These are phyloP conservation scores for Cynaeus angustus DNA, from an alignment of 2,888 invertebrate genomes.

Conservation along the genomic window DNA sequence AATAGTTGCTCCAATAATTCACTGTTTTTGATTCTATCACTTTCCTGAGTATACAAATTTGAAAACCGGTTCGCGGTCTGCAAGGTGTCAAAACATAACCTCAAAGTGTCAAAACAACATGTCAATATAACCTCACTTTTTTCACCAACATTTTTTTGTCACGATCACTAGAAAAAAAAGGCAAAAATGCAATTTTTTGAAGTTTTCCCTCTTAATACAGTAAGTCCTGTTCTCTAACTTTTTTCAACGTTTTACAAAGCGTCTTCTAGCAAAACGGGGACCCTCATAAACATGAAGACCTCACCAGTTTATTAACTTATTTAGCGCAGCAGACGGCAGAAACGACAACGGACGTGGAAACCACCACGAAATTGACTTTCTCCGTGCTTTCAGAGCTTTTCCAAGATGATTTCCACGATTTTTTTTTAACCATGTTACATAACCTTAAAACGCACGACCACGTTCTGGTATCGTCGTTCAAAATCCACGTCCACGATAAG, in stretches of 20 bases:
- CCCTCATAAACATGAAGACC: slow-evolving; percentile 11
- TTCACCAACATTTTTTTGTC: slow-evolving; percentile 3
- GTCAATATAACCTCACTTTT: not conserved
- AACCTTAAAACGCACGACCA: slow-evolving; percentile 20
- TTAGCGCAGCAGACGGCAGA: slow-evolving; percentile 14
- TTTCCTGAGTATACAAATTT: too few species aligned
- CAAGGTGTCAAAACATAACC: not conserved
- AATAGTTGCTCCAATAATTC: slow-evolving; percentile 36
- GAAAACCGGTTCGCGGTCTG: too few species aligned
- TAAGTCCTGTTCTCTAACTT: not conserved
- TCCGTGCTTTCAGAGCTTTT: slow-evolving; percentile 5
- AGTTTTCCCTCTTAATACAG: not conserved
- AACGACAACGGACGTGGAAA: slow-evolving; percentile 18
- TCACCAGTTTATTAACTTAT: slow-evolving; percentile 20
- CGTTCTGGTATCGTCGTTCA: not conserved
- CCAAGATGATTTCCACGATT: not conserved
- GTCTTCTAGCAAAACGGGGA: slow-evolving; percentile 16
- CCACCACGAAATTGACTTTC: slow-evolving; percentile 19
- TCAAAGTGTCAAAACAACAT: too few species aligned
- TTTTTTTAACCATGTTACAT: slow-evolving; percentile 9
- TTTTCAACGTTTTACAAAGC: not conserved
- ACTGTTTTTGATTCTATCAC: too few species aligned
- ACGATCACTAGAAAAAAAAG: too few species aligned
- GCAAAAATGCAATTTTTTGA: not conserved
- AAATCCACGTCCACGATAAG: slow-evolving; percentile 7